Evolutionary conservation across 2,797 vertebrate genomes (phyloP).

Genomic region (Tiaroga cobitis): DNA sequence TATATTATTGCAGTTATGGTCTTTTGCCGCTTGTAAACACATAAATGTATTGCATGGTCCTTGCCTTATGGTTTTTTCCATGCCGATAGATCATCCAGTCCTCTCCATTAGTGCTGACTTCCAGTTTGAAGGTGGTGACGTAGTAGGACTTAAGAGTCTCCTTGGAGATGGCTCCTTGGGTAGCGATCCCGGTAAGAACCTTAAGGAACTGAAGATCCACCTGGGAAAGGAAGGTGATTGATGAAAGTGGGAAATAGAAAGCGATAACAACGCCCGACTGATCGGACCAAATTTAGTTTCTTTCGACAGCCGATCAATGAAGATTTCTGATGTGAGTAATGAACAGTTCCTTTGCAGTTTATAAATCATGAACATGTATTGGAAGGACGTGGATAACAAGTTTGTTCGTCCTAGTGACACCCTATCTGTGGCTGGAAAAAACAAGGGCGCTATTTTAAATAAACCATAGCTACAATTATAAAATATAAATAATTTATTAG

Average conservation of each 20-base stretch:
- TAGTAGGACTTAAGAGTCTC: constrained; percentile 92
- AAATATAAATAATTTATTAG: no score
- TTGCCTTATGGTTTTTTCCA: constrained; percentile 97
- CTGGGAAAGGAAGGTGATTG: constrained; percentile 42
- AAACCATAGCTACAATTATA: neutral
- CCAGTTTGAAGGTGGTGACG: constrained; percentile 93
- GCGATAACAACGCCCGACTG: neutral
- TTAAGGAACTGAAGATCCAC: constrained; percentile 82
- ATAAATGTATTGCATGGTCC: neutral
- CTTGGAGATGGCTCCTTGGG: constrained; percentile 94
- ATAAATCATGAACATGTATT: constrained; percentile 11
- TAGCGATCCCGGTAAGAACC: constrained; percentile 92
- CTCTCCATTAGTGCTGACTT: constrained; percentile 97
- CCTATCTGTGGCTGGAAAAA: neutral
- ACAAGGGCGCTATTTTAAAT: neutral
- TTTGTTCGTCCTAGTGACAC: neutral
- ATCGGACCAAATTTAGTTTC: constrained; percentile 53
- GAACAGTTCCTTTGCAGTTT: constrained; percentile 12
- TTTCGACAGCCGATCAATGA: constrained; percentile 28
- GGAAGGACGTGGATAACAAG: neutral
- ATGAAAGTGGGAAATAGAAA: neutral
- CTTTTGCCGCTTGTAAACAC: neutral
- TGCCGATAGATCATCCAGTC: constrained; percentile 99
- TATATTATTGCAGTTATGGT: neutral
- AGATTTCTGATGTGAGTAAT: constrained; percentile 37